Percentiles rank a stretch among this genome's conserved stretches.
These are phyloP conservation scores for Sebastes matsubarae DNA, from an alignment of 2,797 vertebrate species.

Conservation along the genomic window DNA sequence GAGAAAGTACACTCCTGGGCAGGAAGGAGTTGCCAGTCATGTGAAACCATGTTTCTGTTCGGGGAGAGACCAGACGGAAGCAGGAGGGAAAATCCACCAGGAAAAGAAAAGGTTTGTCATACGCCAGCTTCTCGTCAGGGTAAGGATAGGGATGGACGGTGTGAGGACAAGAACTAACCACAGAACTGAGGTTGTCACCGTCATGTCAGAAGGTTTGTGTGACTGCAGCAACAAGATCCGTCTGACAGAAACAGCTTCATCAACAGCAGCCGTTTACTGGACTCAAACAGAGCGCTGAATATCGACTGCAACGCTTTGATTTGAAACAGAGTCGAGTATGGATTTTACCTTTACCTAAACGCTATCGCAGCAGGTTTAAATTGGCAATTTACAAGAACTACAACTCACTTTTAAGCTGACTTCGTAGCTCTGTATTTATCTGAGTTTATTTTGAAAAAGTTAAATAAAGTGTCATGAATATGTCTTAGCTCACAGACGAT, in stretches of 20 bases:
- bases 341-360: slow-evolving; percentile 21
- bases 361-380: not conserved
- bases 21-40: slow-evolving; percentile 46
- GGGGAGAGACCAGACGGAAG: slow-evolving; percentile 21
- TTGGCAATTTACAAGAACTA: not conserved
- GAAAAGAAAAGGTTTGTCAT: not conserved
- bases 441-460: not conserved
- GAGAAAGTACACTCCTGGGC: slow-evolving; percentile 43
- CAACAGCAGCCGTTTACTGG: slow-evolving; percentile 4
- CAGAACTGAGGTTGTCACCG: not conserved
- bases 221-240: not conserved
- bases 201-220: not conserved
- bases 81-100: slow-evolving; percentile 20
- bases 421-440: not conserved
- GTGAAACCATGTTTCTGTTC: slow-evolving; percentile 52
- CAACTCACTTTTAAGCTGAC: not conserved
- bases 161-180: not conserved
- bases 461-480: not conserved
- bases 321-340: slow-evolving; percentile 18
- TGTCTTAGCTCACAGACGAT: not conserved
- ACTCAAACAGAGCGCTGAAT: slow-evolving; percentile 24
- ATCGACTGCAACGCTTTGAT: slow-evolving; percentile 41
- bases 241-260: slow-evolving; percentile 29
- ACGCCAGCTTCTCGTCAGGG: not conserved
- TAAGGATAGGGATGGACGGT: not conserved